phyloP scores from a whole-genome alignment of 2,797 vertebrate species.

The Pempheris klunzingeri region DNA sequence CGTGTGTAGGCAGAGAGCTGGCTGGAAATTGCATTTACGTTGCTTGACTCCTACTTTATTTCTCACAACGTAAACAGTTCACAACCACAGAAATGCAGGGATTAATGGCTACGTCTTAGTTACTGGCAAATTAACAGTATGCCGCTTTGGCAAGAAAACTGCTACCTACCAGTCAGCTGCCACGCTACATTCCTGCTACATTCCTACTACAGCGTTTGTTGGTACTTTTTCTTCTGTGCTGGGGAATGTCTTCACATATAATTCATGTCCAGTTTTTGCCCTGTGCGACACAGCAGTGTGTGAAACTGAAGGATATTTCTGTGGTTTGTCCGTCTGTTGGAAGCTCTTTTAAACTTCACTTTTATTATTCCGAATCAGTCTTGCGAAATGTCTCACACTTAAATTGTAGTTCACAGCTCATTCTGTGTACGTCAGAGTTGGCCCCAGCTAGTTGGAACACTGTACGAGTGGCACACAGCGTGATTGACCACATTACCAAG shows the following conservation, averaged over 20 bases:
- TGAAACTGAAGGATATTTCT: neutral
- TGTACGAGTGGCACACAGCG: constrained; percentile 26
- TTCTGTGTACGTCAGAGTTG: constrained; percentile 21
- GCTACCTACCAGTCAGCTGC: neutral
- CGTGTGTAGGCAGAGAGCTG: constrained; percentile 25
- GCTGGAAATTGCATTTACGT: constrained; percentile 23
- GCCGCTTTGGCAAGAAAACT: constrained; percentile 9
- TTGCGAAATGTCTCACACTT: constrained; percentile 25
- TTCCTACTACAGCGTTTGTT: neutral
- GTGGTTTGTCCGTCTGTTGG: neutral
- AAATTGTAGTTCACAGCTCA: neutral
- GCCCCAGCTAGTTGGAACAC: constrained; percentile 25
- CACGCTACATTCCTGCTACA: neutral
- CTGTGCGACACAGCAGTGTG: no score
- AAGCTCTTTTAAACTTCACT: constrained; percentile 3
- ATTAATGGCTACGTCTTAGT: constrained; percentile 4
- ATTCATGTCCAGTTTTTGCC: neutral
- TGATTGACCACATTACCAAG: constrained; percentile 67
- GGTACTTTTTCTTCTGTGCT: neutral
- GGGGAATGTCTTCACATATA: neutral
- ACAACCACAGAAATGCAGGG: constrained; percentile 6
- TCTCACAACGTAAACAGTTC: constrained; percentile 32
- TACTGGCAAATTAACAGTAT: neutral
- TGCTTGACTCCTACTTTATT: constrained; percentile 32
- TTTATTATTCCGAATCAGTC: constrained; percentile 13